phyloP scores from a whole-genome alignment of 2,113 vertebrate species.

The Chionis minor region DNA sequence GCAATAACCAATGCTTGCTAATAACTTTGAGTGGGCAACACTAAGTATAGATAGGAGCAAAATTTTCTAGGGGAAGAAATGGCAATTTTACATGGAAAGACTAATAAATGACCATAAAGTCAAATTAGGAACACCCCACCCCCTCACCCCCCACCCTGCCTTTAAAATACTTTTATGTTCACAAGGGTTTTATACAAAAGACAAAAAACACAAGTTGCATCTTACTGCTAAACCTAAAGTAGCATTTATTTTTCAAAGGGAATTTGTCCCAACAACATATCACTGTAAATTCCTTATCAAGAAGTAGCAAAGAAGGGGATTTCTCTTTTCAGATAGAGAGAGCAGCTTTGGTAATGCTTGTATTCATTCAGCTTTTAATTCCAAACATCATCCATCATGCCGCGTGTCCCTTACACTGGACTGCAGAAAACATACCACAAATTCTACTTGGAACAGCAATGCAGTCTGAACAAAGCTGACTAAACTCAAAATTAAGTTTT shows the following conservation, averaged over 20 bases:
- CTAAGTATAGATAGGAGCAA: not conserved
- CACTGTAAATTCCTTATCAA: not conserved
- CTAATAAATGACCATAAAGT: not conserved
- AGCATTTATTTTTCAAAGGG: not conserved
- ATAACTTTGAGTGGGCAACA: not conserved
- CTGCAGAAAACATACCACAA: constrained; percentile 44
- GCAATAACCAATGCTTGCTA: not conserved
- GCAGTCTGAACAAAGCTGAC: constrained; percentile 55
- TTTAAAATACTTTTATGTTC: not conserved
- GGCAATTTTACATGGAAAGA: not conserved
- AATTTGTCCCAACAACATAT: not conserved
- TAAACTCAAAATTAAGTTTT: constrained; percentile 63
- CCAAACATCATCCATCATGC: constrained; percentile 64
- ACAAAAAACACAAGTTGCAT: not conserved
- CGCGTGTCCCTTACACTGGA: not conserved
- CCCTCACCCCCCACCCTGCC: not conserved
- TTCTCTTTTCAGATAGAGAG: constrained; percentile 6
- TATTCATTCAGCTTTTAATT: constrained; percentile 39
- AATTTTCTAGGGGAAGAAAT: not conserved
- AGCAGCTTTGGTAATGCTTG: not conserved
- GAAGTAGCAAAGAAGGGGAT: not conserved
- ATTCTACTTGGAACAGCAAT: constrained; percentile 35
- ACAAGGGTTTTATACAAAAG: not conserved
- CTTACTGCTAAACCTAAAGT: not conserved
- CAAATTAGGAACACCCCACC: not conserved